Evolutionary conservation across 2,113 vertebrate species (phyloP), one percentile per base, ranked within the genome.

Genomic region (Mormoops blainvillei): DNA sequence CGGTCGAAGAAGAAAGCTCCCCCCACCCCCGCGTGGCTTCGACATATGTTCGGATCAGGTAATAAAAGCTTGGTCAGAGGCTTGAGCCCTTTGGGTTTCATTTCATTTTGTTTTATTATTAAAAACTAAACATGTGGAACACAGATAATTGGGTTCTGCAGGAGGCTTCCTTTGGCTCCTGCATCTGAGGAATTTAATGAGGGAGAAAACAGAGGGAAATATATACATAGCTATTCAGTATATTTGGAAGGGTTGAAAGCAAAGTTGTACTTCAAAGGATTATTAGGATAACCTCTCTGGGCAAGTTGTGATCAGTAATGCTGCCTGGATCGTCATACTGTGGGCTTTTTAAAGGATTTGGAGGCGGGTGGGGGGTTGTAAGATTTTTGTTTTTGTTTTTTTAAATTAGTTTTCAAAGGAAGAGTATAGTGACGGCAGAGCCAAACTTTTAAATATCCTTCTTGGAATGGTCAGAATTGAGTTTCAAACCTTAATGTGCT

Each of bases 41-140:
- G 95, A 94, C 95, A 74, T 96, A 96, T 96, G 97, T 96, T 97
- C 94, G 81, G 81, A 94, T 97, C 96, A 97, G 98, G 97, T 97
- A 97, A 98, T 98, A 98, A 98, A 98, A 98, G 73, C 96, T 78
- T 65, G 91, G 97, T 96, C 97, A 96, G 97, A 96, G 96, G 94
- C 63, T 97, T 95, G 90, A 61, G 94, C 97, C 88, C 97, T 94
- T 94, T 81, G 84, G 95, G 90, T 87, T 94, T 96, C 56, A 56
- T 95, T 95, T 94, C 56, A 89, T 86, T 96, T 96, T 97, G 63
- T 98, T 98, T 97, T 97, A 98, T 97, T 96, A 97, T 98, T 97
- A 96, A 97, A 98, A 98, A 88, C 95, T 93, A 97, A 97, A 98
- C 98, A 98, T 98, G 98, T 98, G 98, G 98, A 97, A 97, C 0